Conservation (phyloP, 2,888 invertebrate genomes). For the Ametastegia equiseti region DNA sequence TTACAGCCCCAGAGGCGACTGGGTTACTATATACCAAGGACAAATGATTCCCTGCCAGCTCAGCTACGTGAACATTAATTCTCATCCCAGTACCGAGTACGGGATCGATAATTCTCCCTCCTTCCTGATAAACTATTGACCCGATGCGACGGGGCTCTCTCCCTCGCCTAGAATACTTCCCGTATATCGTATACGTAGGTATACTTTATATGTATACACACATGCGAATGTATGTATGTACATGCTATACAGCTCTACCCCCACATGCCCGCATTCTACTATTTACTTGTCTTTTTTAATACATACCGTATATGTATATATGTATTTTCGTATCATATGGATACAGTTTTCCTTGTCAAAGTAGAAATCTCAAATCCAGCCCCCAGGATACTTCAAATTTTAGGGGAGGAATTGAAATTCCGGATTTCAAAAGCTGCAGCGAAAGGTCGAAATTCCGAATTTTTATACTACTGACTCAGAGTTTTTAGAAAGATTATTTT, state of each 20-base stretch:
- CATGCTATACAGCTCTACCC: background rate
- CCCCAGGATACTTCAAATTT: too few species aligned
- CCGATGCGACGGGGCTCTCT: background rate
- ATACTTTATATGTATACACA: background rate
- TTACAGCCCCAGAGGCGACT: slow-evolving; percentile 49
- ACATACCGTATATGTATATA: too few species aligned
- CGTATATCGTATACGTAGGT: slow-evolving; percentile 1
- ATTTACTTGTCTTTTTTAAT: background rate
- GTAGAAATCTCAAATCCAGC: too few species aligned
- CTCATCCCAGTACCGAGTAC: slow-evolving; percentile 40
- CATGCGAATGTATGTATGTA: background rate
- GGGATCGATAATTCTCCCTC: slow-evolving; percentile 49
- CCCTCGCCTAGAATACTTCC: slow-evolving; percentile 25
- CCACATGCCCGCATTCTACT: background rate
- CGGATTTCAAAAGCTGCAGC: too few species aligned
- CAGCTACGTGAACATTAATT: slow-evolving; percentile 49
- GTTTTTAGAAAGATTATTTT: too few species aligned
- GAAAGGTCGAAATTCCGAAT: too few species aligned
- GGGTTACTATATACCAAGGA: slow-evolving; percentile 34
- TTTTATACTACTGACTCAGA: too few species aligned
- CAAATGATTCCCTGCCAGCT: slow-evolving; percentile 51
- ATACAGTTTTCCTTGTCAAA: too few species aligned
- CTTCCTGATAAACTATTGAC: slow-evolving; percentile 49
- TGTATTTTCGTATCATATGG: too few species aligned
- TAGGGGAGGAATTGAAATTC: too few species aligned